Base-by-base conservation (phyloP, 1,140 invertebrate species). In the Nasonia vitripennis region DNA sequence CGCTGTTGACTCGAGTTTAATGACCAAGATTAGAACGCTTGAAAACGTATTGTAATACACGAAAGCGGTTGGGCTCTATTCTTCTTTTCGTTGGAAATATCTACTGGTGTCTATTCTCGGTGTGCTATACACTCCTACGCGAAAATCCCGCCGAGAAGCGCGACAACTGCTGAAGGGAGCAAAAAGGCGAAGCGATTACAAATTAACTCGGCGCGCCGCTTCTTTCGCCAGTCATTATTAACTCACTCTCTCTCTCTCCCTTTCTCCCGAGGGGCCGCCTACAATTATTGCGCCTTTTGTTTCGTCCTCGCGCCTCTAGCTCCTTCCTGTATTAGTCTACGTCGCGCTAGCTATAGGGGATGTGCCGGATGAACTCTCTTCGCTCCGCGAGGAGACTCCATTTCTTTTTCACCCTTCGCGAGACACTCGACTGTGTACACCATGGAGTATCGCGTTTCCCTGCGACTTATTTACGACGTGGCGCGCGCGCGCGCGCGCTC, bases 271-370 rank as follows among this genome's bases (percentile, higher is more conserved):
- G 88, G 90, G 89, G 88, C 84, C 87, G 86, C 83, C 88, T 90
- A 89, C 91, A 92, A 92, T 93, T 92, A 93, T 92, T 91, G 87
- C 89, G 90, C 89, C 91, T 90, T 93, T 92, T 93, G 92, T 93
- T 92, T 93, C 90, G 88, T 85, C n/a, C 51, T 68, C 37, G 67
- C 48, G 31, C 62, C 74, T 79, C 67, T 34, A 27, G 6, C 31
- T 68, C 78, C 23, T 62, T 41, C 78, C 51, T 23, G 17, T 75
- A 5, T 48, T 41, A 48, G 48, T 55, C 34, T 67, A 23, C 10
- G 62, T 37, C 4, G 55, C 31, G 17, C 4, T 55, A 20, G 9
- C 77, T 27, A 27, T 27, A 9, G 27, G 23, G 41, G 17, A 6
- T 20, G 81, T 77, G n/a, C 75, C 75, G 14, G 62, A 83, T 83